A percentile compares a stretch with the other conserved stretches of the same genome.
Evolutionary conservation across 2,888 invertebrate genomes (phyloP).

Genomic region (Tinea pellionella): DNA sequence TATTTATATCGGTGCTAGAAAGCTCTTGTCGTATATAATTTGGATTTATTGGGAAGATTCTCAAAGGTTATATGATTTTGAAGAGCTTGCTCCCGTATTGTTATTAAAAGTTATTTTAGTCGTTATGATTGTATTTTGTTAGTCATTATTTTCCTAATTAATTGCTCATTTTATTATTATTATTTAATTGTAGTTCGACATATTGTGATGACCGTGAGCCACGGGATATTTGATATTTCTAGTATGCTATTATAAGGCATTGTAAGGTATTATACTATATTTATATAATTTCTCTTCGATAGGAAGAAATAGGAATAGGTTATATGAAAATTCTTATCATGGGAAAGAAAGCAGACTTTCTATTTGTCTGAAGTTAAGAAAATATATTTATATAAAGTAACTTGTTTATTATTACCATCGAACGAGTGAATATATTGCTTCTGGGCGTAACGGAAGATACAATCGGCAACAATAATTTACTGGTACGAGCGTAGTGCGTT

Average conservation of each 20-base stretch:
- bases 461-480: conserved; percentile 22
- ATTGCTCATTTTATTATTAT: no score
- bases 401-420: conserved; percentile 11
- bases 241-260: no score
- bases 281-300: no score
- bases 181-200: no score
- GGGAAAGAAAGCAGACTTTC: not conserved
- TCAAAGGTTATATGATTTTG: not conserved
- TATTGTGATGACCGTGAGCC: no score
- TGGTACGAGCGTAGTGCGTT: conserved; percentile 20
- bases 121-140: not conserved
- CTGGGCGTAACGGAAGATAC: conserved; percentile 12
- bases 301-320: no score
- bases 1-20: conserved; percentile 2
- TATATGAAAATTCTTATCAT: no score
- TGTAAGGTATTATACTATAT: no score
- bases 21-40: conserved; percentile 8
- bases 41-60: conserved; percentile 4
- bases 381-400: conserved; percentile 4
- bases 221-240: no score
- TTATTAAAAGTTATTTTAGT: not conserved
- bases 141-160: no score
- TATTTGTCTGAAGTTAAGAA: not conserved
- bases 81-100: not conserved
- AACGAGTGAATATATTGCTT: conserved; percentile 11